phyloP scores from a whole-genome alignment of 2,888 invertebrate species.

The Xestobium rufovillosum region DNA sequence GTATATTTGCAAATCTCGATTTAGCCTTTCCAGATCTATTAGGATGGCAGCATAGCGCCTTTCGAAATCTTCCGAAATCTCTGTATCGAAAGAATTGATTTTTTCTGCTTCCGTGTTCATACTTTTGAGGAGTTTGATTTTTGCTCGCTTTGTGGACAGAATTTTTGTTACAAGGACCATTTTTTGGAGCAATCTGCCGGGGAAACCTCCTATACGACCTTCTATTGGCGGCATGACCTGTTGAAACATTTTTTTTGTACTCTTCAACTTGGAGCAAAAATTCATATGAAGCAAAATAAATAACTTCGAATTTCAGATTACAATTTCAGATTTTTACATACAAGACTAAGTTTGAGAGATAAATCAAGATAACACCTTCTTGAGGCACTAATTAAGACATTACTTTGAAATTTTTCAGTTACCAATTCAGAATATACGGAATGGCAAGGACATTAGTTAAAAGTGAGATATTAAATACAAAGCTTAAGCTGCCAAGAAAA shows the following conservation, averaged over 20 bases:
- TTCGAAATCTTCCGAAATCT: conserved; percentile 81
- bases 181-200: conserved; percentile 74
- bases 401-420: too few species aligned
- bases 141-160: conserved; percentile 70
- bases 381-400: too few species aligned
- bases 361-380: too few species aligned
- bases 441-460: too few species aligned
- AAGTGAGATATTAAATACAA: too few species aligned
- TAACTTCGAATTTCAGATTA: too few species aligned
- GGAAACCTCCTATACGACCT: conserved; percentile 70
- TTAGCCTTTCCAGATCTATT: conserved; percentile 85
- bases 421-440: too few species aligned
- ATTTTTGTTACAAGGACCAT: conserved; percentile 84
- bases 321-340: too few species aligned
- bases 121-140: conserved; percentile 70
- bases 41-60: conserved; percentile 81
- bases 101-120: conserved; percentile 90
- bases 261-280: too few species aligned
- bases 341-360: too few species aligned
- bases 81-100: conserved; percentile 69
- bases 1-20: conserved; percentile 78
- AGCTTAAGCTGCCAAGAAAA: too few species aligned
- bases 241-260: conserved; percentile 37
- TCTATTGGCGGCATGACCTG: conserved; percentile 31
- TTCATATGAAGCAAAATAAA: too few species aligned